A percentile compares a stretch with the other conserved stretches of the same genome.
Evolutionary conservation across 2,113 vertebrate genomes (phyloP).

Genomic region (Synchiropus splendidus): DNA sequence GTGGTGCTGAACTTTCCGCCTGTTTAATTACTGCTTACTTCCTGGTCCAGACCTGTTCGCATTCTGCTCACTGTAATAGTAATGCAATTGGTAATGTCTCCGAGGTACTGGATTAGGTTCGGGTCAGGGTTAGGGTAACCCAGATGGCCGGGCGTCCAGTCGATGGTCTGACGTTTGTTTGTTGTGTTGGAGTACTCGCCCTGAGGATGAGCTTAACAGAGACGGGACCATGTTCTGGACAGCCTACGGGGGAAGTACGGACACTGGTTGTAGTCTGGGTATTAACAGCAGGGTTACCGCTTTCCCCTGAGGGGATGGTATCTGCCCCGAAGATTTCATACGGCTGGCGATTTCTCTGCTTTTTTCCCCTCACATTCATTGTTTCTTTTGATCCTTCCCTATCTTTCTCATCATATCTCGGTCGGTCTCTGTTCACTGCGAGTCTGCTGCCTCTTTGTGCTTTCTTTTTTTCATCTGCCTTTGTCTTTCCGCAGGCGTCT

Average conservation of each 20-base stretch:
- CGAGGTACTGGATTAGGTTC: background rate
- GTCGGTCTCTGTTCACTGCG: slow-evolving; percentile 13
- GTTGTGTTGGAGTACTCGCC: slow-evolving; percentile 5
- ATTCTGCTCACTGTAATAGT: too few species aligned
- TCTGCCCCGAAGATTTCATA: too few species aligned
- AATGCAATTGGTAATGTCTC: too few species aligned
- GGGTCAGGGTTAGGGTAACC: too few species aligned
- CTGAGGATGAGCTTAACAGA: too few species aligned
- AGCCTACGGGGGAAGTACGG: too few species aligned
- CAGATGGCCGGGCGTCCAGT: too few species aligned
- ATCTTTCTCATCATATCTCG: slow-evolving; percentile 27
- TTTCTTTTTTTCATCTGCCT: slow-evolving; percentile 9
- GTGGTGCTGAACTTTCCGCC: slow-evolving; percentile 50
- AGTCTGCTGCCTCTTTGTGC: slow-evolving; percentile 10
- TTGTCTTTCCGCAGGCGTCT: slow-evolving; percentile 6
- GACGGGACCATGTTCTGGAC: too few species aligned
- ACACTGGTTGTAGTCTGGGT: too few species aligned
- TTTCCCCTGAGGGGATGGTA: too few species aligned
- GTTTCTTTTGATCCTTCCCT: slow-evolving; percentile 31
- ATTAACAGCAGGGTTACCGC: too few species aligned
- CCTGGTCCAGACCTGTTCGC: too few species aligned
- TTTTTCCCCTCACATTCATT: slow-evolving; percentile 20
- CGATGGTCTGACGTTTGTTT: slow-evolving; percentile 4
- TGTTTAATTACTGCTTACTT: slow-evolving; percentile 3
- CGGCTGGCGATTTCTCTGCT: slow-evolving; percentile 13